phyloP scores from a whole-genome alignment of 2,888 invertebrate species.

The Eristalis tenax region DNA sequence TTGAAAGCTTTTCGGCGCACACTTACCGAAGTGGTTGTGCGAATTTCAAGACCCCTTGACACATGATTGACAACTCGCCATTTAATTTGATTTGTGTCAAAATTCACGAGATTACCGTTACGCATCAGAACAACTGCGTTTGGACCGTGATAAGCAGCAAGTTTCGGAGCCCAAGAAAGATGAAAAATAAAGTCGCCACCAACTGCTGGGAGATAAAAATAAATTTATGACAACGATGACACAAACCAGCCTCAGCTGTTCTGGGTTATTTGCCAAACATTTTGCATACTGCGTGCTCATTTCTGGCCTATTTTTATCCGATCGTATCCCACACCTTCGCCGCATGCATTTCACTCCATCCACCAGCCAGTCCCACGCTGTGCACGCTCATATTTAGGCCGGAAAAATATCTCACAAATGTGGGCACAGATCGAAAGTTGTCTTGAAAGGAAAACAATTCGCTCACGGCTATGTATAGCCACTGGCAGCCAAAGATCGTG shows the following conservation, averaged over 20 bases:
- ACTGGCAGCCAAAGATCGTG: neutral
- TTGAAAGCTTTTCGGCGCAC: neutral
- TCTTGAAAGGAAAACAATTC: neutral
- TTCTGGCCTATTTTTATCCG: neutral
- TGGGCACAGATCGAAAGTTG: slow-evolving; percentile 29
- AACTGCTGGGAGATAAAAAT: neutral
- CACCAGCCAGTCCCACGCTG: neutral
- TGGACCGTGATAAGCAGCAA: neutral
- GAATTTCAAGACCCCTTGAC: neutral
- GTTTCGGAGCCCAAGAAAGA: neutral
- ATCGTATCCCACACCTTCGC: neutral
- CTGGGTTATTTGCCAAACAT: slow-evolving; percentile 6
- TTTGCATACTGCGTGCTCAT: slow-evolving; percentile 3
- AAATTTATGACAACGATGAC: neutral
- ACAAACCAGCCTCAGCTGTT: slow-evolving; percentile 21
- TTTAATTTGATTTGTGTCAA: neutral
- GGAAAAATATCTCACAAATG: slow-evolving; percentile 12
- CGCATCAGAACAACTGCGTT: neutral
- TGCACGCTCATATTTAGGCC: slow-evolving; percentile 1
- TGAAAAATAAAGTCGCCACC: neutral
- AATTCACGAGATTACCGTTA: neutral
- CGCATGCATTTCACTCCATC: neutral
- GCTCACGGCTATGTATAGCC: neutral
- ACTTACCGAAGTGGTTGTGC: neutral
- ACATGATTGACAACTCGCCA: neutral